Evolutionary conservation across 1,140 invertebrate species (phyloP).

Genomic region (Venturia canescens): DNA sequence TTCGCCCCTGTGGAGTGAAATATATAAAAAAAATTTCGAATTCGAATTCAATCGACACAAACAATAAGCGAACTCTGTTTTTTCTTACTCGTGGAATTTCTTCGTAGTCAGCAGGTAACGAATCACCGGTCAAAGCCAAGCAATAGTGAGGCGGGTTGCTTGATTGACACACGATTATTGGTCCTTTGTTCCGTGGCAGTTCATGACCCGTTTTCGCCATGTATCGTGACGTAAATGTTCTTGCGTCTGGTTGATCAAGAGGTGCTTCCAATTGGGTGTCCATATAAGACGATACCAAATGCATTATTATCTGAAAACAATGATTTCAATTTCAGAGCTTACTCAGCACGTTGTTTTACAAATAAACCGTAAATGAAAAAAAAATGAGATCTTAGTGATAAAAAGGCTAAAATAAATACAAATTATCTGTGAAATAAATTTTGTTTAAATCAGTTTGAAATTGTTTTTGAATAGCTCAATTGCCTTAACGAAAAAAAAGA

Average conservation of each 20-base stretch:
- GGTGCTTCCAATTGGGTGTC: slow-evolving; percentile 88
- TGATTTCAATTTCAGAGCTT: not conserved
- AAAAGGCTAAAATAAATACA: no score
- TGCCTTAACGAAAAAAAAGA: not conserved
- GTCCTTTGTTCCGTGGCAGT: slow-evolving; percentile 73
- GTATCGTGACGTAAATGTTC: slow-evolving; percentile 83
- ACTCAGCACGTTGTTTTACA: no score
- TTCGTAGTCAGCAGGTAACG: slow-evolving; percentile 70
- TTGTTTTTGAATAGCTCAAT: not conserved
- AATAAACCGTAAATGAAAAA: no score
- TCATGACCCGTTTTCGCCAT: slow-evolving; percentile 67
- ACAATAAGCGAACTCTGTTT: not conserved
- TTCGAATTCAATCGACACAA: slow-evolving; percentile 34
- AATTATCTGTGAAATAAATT: no score
- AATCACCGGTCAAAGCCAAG: slow-evolving; percentile 81
- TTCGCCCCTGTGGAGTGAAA: slow-evolving; percentile 82
- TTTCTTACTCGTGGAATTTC: slow-evolving; percentile 82
- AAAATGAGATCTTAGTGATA: no score
- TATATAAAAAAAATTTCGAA: slow-evolving; percentile 42
- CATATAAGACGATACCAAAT: slow-evolving; percentile 88
- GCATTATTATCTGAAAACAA: slow-evolving; percentile 86
- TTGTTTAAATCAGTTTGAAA: no score
- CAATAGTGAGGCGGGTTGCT: slow-evolving; percentile 86
- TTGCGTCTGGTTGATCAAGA: slow-evolving; percentile 85
- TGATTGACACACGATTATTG: slow-evolving; percentile 79